Evolutionary conservation across 2,113 vertebrate genomes (phyloP), one percentile per base, ranked within the genome.

Genomic region (Porphyrio hochstetteri): DNA sequence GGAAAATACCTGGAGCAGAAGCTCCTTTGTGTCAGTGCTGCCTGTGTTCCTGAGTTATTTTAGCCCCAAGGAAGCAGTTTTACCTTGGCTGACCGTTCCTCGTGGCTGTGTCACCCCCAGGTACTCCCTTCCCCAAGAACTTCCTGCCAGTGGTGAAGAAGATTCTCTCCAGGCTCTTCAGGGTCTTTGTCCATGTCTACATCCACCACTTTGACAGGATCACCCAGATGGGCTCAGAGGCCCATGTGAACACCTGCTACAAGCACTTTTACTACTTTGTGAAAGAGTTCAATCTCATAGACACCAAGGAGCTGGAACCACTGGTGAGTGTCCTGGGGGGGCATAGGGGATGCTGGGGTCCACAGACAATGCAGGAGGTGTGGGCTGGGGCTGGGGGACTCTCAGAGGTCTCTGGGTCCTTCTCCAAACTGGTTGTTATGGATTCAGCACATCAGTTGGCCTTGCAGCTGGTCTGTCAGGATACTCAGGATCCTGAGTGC

Each of bases 241-340:
- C 99, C 19, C 99, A 99, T 2, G 99, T 99, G 68, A 99, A 99
- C 96, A 99, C 99, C 96, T 99, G 99, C 98, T 99, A 99, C 98
- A 99, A 99, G 98, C 99, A 99, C 98, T 99, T 99, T 97, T 99
- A 99, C 97, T 99, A 99, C 97, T 99, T 99, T 29, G 99, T 99
- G 89, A 98, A 96, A 15, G 99, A 99, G 98, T 99, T 99, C 90
- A 98, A 97, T 97, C 99, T 99, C 93, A 99, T 99, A n/a, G 99
- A 99, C 97, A 98, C 99, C 97, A 99, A 99, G 98, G 99, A 99
- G 97, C 98, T 99, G 96, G 99, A 99, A 70, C 99, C 99, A 3
- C 98, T 99, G 99, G 99, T 99, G 96, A 98, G 99, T 60, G 12
- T 9, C 59, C 16, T 10, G 72, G 10, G 11, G 7, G 60, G 48